These are phyloP conservation scores for Meriones psammophilus DNA, from an alignment of 2,797 vertebrate species.

Conservation along the genomic window DNA sequence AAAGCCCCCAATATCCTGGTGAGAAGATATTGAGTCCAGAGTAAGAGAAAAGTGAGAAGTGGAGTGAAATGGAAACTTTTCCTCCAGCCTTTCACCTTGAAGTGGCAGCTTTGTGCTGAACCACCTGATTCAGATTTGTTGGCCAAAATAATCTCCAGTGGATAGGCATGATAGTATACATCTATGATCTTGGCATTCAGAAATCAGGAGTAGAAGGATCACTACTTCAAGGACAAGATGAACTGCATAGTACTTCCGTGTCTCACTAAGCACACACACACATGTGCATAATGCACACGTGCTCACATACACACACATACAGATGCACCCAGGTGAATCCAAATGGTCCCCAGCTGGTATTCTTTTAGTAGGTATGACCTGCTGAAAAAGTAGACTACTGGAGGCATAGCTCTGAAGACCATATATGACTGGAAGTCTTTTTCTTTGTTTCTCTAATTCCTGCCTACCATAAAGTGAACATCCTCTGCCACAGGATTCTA, in stretches of 20 bases:
- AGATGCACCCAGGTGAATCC: background rate
- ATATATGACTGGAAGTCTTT: background rate
- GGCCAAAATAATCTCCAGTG: background rate
- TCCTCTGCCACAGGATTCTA: background rate
- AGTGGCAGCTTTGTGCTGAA: background rate
- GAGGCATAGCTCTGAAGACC: background rate
- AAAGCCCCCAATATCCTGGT: slow-evolving; percentile 20
- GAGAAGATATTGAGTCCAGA: background rate
- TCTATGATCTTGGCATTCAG: background rate
- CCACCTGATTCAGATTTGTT: background rate
- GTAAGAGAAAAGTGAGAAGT: slow-evolving; percentile 31
- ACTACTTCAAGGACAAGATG: background rate
- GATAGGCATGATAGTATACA: background rate
- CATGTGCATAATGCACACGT: background rate
- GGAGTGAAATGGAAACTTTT: background rate
- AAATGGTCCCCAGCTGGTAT: background rate
- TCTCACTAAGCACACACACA: background rate
- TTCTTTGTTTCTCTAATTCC: background rate
- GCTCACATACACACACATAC: background rate
- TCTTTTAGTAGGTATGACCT: background rate
- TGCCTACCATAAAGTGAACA: background rate
- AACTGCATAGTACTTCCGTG: background rate
- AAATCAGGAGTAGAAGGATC: background rate
- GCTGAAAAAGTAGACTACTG: background rate
- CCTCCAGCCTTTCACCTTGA: background rate